Base-by-base conservation (phyloP, 2,888 invertebrate species). In the Ectemnius cavifrons region DNA sequence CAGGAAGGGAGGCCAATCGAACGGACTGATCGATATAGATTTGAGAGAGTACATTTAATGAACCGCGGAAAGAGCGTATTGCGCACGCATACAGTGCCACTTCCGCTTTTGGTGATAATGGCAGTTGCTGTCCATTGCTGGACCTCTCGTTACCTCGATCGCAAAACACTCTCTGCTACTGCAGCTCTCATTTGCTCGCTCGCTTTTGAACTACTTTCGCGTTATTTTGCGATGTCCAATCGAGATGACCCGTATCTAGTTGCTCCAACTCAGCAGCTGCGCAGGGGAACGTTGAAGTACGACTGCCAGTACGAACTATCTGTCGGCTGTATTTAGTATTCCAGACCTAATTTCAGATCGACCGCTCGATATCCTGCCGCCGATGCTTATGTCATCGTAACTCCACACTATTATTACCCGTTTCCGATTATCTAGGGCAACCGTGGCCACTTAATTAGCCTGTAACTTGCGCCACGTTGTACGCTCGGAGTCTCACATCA, bases 101-200 rank as follows among this genome's bases (percentile, higher is more conserved):
- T 85, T 84, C 85, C 84, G 74, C 64, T 81, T 84, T 82, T 84
- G 85, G 84, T 75, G 77, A 77, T 84, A 84, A 85, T 84, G 84
- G 84, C 79, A 82, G 72, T 63, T 79, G 74, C 73, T 81, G 71
- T 85, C 82, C 82, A 85, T 80, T 79, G 74, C 70, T 63, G 76
- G 79, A 80, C 63, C 69, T 49, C 77, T 77, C 81, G 79, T 85
- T 82, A 82, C 79, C 80, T 81, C 77, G 74, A 77, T 74, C 74
- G 72, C 70, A 83, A 64, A 75, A 71, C 79, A 71, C 37, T 37
- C 37, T 37, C 37, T 37, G 37, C 8, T 11, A 11, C 37, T 37
- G 37, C 6, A 37, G 8, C 23, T 1, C 73, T 78, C 52, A 66
- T 63, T 58, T 46, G 60, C 27, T 46, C 18, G 18, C 47, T 67